A percentile compares a stretch with the other conserved stretches of the same genome.
Evolutionary conservation across 2,888 invertebrate genomes (phyloP).

Genomic region (Lymantria monacha): DNA sequence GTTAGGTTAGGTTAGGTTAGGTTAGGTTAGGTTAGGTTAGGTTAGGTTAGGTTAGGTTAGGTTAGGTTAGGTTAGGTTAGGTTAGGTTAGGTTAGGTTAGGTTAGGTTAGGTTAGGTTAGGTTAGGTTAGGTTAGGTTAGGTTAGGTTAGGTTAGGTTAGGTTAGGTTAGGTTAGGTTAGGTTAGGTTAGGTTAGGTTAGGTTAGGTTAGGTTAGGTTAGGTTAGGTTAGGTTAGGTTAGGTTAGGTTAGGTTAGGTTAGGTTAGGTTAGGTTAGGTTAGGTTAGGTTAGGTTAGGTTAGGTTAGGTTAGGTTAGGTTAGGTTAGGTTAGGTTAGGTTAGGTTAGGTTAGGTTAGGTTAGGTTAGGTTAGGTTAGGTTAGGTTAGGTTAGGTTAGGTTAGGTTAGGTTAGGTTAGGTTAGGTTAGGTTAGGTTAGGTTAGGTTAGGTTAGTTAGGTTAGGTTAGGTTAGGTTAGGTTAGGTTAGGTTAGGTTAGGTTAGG

Average conservation of each 20-base stretch:
- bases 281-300: conserved; percentile 27
- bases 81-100: conserved; percentile 2
- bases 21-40: conserved; percentile 21
- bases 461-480: conserved; percentile 1
- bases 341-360: conserved; percentile 26
- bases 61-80: conserved; percentile 6
- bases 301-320: conserved; percentile 21
- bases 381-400: conserved; percentile 18
- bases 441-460: conserved; percentile 24
- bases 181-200: conserved; percentile 31
- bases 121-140: conserved; percentile 12
- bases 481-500: conserved; percentile 25
- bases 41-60: conserved; percentile 40
- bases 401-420: conserved; percentile 13
- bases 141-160: conserved; percentile 36
- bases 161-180: conserved; percentile 30
- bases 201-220: conserved; percentile 26
- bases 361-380: conserved; percentile 12
- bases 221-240: conserved; percentile 28
- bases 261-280: conserved; percentile 15
- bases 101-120: conserved; percentile 1
- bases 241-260: conserved; percentile 23
- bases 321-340: conserved; percentile 12
- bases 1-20: conserved; percentile 23
- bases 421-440: conserved; percentile 16